A percentile compares a stretch with the other conserved stretches of the same genome.
Evolutionary conservation across 2,888 invertebrate genomes (phyloP).

Genomic region (Leptinotarsa tumamoca): DNA sequence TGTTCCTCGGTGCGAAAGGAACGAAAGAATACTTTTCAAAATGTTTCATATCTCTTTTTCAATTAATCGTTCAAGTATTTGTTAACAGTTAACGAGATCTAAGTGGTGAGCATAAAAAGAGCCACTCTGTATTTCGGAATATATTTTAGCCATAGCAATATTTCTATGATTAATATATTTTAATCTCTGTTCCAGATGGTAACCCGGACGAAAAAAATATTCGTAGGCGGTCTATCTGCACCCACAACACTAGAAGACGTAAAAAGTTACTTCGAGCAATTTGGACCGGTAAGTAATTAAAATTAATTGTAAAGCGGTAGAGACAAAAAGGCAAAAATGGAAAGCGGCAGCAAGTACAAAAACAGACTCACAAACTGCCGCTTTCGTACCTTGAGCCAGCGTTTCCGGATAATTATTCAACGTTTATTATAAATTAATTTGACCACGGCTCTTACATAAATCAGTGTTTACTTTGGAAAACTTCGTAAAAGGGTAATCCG

Average conservation of each 20-base stretch:
- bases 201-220: slow-evolving; percentile 99
- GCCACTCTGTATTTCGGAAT: too few species aligned
- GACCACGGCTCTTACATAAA: slow-evolving; percentile 36
- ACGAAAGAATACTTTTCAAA: too few species aligned
- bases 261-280: slow-evolving; percentile 99
- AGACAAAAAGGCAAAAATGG: slow-evolving; percentile 11
- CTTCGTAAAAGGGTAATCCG: slow-evolving; percentile 29
- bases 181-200: slow-evolving; percentile 84
- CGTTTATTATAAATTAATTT: slow-evolving; percentile 42
- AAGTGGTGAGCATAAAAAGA: too few species aligned
- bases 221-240: slow-evolving; percentile 99
- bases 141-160: too few species aligned
- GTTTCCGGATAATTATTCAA: slow-evolving; percentile 34
- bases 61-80: too few species aligned
- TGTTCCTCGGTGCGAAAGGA: too few species aligned
- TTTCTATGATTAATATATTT: not conserved
- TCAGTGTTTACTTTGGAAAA: slow-evolving; percentile 26
- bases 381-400: slow-evolving; percentile 33
- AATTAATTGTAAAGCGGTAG: slow-evolving; percentile 26
- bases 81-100: too few species aligned
- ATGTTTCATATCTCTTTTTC: too few species aligned
- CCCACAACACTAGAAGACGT: slow-evolving; percentile 99
- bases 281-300: slow-evolving; percentile 91
- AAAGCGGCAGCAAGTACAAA: slow-evolving; percentile 20
- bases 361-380: slow-evolving; percentile 22